phyloP scores from a whole-genome alignment of 1,140 invertebrate genomes.

The Nomia melanderi region DNA sequence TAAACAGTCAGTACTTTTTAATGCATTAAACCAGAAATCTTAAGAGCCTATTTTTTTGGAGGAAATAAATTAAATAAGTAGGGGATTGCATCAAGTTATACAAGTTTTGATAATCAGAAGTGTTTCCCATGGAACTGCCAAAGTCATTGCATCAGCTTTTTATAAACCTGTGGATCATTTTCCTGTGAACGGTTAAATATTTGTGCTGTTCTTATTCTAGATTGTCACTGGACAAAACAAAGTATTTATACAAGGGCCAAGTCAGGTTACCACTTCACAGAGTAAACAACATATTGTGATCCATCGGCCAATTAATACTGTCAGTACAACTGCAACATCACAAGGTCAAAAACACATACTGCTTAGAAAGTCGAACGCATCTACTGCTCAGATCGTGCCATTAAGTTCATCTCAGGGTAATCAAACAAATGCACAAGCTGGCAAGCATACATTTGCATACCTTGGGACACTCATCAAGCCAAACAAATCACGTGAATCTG shows the following conservation, averaged over 20 bases:
- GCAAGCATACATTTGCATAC: slow-evolving; percentile 79
- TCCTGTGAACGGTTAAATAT: neutral
- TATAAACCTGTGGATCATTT: neutral
- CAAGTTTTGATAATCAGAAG: neutral
- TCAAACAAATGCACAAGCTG: slow-evolving; percentile 68
- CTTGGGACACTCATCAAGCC: slow-evolving; percentile 78
- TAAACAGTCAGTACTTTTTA: slow-evolving; percentile 7
- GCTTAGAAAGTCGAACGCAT: slow-evolving; percentile 74
- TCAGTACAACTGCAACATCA: slow-evolving; percentile 60
- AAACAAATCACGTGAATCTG: slow-evolving; percentile 73
- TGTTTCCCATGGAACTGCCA: neutral
- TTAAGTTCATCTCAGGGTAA: slow-evolving; percentile 70
- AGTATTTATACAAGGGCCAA: slow-evolving; percentile 75
- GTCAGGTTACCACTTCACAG: slow-evolving; percentile 70
- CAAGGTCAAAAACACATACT: slow-evolving; percentile 77
- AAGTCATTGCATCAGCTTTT: neutral
- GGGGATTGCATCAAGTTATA: neutral
- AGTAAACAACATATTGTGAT: slow-evolving; percentile 76
- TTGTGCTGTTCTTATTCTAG: slow-evolving; percentile 61
- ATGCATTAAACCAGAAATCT: neutral
- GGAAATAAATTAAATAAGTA: neutral
- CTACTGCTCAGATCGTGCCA: slow-evolving; percentile 77
- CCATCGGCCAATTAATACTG: slow-evolving; percentile 72
- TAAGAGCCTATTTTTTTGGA: neutral
- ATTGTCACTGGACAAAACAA: slow-evolving; percentile 73